Evolutionary conservation across 2,797 vertebrate genomes (phyloP), one percentile per base, ranked within the genome.

Genomic region (Lemur catta): DNA sequence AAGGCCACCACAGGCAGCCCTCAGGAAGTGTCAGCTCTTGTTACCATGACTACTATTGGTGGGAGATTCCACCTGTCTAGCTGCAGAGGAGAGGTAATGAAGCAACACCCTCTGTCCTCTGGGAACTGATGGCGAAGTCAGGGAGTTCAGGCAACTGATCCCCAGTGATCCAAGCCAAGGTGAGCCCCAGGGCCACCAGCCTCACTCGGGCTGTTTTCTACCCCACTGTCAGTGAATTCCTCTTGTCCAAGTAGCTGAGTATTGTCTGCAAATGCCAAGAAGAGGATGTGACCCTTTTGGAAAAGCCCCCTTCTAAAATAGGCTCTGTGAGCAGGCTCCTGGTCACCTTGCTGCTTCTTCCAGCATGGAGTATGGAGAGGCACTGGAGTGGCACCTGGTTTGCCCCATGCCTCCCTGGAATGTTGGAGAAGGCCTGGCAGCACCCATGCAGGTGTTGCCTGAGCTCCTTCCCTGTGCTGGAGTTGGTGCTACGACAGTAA

Each of bases 401-500:
- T 4, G 24, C 28, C 41, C 41, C 71, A 74, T 2, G 17, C 50
- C 61, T 55, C 18, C 46, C 50, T 7, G 41, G 72, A 30, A 30
- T 24, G 24, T 9, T 18, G 41, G 35, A 52, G 35, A 52, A 55
- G 41, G 55, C 10, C 72, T 6, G 0, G 26, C 11, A 3, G 0
- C 30, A 26, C n/a, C 5, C 15, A 1, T 0, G 3, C 59, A 0
- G 24, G 20, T 2, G 1, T 0, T 33, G 24, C 7, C 50, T 9
- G 1, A 43, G 24, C 55, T n/a, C 22, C 7, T 43, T 22, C 50
- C 20, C 46, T 69, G 7, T 6, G 65, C 55, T 33, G 35, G 35
- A 10, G 38, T 4, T 22, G 55, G 43, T 4, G 61, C 33, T 41
- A 18, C 30, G 0, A 26, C 1, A 15, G 26, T 35, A 18, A 33